Conservation (phyloP, 2,113 vertebrate species). For the Crypturellus undulatus region DNA sequence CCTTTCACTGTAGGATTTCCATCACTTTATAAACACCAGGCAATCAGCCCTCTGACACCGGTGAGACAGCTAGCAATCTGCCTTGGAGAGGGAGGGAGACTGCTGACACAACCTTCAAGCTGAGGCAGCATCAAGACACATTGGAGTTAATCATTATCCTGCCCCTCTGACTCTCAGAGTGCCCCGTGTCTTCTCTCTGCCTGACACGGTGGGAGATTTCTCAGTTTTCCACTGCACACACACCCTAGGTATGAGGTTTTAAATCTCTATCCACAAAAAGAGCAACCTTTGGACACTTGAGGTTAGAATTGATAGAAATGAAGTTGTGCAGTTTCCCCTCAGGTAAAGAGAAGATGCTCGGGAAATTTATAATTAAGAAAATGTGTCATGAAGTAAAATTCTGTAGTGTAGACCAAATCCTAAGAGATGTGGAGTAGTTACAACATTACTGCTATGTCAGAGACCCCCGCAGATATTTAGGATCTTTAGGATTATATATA, state of each 20-base stretch:
- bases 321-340: background rate
- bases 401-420: background rate
- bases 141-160: background rate
- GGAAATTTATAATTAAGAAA: background rate
- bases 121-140: background rate
- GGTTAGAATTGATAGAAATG: background rate
- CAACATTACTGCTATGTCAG: background rate
- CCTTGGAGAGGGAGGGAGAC: background rate
- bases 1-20: background rate
- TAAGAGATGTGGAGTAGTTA: background rate
- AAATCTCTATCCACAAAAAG: background rate
- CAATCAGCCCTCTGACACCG: background rate
- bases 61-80: background rate
- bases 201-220: background rate
- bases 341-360: background rate
- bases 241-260: background rate
- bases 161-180: background rate
- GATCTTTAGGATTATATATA: background rate
- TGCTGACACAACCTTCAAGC: background rate
- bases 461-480: background rate
- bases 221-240: fast-evolving
- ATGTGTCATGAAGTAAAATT: background rate
- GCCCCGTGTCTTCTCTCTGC: background rate
- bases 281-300: background rate
- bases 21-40: background rate